Percentiles rank a stretch among this genome's conserved stretches.
Conservation (phyloP, 2,888 invertebrate genomes). For the Synergus gifuensis region DNA sequence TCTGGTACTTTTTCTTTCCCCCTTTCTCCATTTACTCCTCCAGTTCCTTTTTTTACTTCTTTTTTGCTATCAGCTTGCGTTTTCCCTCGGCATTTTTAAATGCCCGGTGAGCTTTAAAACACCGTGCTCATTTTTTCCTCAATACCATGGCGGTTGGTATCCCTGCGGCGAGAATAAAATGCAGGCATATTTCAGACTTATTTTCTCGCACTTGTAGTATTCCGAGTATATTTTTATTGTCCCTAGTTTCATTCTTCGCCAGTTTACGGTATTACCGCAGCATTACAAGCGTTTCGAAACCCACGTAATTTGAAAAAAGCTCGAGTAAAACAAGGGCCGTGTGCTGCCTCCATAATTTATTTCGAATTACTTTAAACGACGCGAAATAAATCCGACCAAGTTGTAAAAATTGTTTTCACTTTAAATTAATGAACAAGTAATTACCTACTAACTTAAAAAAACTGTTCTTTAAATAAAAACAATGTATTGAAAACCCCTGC, state of each 20-base stretch:
- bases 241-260: constrained; percentile 43
- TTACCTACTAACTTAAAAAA: neutral
- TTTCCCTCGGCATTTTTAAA: constrained; percentile 19
- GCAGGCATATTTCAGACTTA: constrained; percentile 49
- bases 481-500: too few relatives aligned
- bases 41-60: neutral
- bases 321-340: constrained; percentile 25
- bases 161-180: constrained; percentile 50
- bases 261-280: constrained; percentile 30
- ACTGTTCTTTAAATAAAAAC: neutral
- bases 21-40: neutral
- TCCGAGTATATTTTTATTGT: constrained; percentile 43
- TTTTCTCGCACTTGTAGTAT: constrained; percentile 31
- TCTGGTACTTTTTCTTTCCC: neutral
- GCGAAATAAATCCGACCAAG: constrained; percentile 22
- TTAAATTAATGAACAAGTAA: constrained; percentile 7
- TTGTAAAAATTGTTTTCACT: constrained; percentile 5
- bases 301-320: constrained; percentile 14
- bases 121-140: constrained; percentile 10
- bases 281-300: constrained; percentile 24
- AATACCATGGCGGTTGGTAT: constrained; percentile 40
- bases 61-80: neutral
- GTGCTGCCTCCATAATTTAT: constrained; percentile 12
- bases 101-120: constrained; percentile 23
- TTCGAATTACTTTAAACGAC: constrained; percentile 26